phyloP scores from a whole-genome alignment of 2,113 vertebrate genomes.

The Enhydra lutris region DNA sequence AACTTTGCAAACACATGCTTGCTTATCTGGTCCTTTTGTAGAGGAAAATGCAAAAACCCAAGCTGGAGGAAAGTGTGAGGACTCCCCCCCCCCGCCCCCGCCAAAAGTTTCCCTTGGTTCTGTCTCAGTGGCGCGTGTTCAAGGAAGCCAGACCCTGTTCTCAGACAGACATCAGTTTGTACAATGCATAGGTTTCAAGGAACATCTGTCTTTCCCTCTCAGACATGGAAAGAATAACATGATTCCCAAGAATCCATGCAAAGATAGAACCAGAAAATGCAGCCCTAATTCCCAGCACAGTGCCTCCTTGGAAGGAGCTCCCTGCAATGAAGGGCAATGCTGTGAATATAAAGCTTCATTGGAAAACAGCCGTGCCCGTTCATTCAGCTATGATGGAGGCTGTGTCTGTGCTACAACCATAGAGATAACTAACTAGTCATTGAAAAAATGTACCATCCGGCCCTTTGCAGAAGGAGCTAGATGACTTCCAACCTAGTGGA shows the following conservation, averaged over 20 bases:
- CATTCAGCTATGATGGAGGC: not conserved
- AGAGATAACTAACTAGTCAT: not conserved
- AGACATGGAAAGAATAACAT: not conserved
- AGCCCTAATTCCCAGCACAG: too few relatives aligned
- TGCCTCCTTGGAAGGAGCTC: not conserved
- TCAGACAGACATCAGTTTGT: not conserved
- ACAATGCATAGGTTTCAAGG: not conserved
- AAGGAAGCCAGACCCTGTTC: fast-evolving
- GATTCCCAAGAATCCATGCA: not conserved
- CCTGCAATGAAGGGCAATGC: fast-evolving
- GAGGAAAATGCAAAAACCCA: not conserved
- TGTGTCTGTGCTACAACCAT: not conserved
- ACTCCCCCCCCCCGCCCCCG: fast-evolving
- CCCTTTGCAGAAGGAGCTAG: not conserved
- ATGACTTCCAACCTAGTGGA: not conserved
- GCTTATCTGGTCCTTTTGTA: not conserved
- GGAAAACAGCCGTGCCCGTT: not conserved
- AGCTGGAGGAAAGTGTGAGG: not conserved
- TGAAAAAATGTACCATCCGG: not conserved
- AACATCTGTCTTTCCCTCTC: not conserved
- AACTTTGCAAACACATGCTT: not conserved
- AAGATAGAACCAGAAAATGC: not conserved
- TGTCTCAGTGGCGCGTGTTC: not conserved
- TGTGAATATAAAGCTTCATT: not conserved
- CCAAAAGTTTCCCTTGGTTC: not conserved